Conservation (phyloP, 2,888 invertebrate genomes). For the Pandemis cinnamomeana region DNA sequence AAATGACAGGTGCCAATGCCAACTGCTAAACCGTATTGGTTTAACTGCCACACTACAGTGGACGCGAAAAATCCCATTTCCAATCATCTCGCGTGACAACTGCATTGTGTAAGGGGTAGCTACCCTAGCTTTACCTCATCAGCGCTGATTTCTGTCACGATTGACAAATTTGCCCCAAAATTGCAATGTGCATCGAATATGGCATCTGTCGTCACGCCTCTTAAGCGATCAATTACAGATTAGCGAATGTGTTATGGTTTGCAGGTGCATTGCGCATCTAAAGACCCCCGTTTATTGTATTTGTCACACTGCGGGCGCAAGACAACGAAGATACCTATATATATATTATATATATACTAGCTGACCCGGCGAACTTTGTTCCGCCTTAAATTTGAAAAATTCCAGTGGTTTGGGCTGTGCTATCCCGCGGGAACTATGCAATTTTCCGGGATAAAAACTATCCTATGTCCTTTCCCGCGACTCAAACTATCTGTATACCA, state of each 20-base stretch:
- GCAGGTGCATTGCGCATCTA: slow-evolving; percentile 61
- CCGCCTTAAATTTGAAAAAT: too few species aligned
- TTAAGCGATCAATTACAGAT: slow-evolving; percentile 63
- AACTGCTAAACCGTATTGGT: too few species aligned
- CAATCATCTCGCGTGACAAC: slow-evolving; percentile 14
- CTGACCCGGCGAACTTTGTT: too few species aligned
- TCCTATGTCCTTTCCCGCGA: too few species aligned
- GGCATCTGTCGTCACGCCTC: slow-evolving; percentile 73
- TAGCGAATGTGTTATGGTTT: slow-evolving; percentile 55
- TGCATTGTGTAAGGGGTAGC: neutral
- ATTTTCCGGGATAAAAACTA: too few species aligned
- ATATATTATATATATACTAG: too few species aligned
- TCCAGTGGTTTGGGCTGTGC: too few species aligned
- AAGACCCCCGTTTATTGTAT: neutral
- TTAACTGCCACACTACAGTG: neutral
- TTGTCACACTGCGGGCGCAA: too few species aligned
- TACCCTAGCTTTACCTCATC: slow-evolving; percentile 61
- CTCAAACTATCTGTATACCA: too few species aligned
- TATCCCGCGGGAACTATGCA: too few species aligned
- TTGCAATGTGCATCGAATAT: slow-evolving; percentile 56
- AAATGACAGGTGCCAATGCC: too few species aligned
- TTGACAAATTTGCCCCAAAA: slow-evolving; percentile 66
- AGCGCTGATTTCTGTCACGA: slow-evolving; percentile 66
- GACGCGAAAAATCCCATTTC: neutral
- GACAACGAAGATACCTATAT: too few species aligned